Conservation (phyloP, 2,888 invertebrate genomes). For the Drosophila conformis region DNA sequence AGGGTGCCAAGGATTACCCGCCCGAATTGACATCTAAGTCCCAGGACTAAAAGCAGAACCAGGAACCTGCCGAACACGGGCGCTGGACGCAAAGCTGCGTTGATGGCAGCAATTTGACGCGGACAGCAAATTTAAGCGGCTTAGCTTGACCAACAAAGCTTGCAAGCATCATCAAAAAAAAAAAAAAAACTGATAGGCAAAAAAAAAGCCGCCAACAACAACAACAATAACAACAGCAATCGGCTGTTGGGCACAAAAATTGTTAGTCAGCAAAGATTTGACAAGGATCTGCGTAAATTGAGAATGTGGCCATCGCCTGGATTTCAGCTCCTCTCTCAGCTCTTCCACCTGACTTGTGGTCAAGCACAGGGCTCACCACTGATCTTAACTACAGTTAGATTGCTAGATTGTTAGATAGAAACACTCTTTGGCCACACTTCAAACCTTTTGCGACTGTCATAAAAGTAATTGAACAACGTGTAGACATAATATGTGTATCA, state of each 20-base stretch:
- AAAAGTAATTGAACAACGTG: conserved; percentile 50
- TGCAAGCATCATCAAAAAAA: conserved; percentile 31
- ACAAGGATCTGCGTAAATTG: conserved; percentile 54
- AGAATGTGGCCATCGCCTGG: not conserved
- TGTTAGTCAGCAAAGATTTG: conserved; percentile 44
- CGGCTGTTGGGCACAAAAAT: conserved; percentile 31
- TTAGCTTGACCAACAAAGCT: conserved; percentile 73
- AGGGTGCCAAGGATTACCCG: conserved; percentile 39
- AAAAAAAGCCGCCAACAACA: conserved; percentile 2
- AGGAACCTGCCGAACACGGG: conserved; percentile 6
- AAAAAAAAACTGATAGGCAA: not conserved
- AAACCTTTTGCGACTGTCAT: conserved; percentile 16
- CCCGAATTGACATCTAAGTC: conserved; percentile 53
- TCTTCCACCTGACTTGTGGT: not conserved
- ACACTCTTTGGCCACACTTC: not conserved
- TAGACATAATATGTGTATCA: not conserved
- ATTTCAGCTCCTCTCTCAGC: not conserved
- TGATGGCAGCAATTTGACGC: conserved; percentile 76
- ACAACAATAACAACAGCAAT: conserved; percentile 31
- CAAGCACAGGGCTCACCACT: not conserved
- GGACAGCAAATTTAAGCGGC: conserved; percentile 73
- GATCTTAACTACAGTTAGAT: conserved; percentile 9
- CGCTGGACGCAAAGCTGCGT: conserved; percentile 59
- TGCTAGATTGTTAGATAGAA: not conserved
- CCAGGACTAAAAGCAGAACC: conserved; percentile 2